Base-by-base conservation (phyloP, 2,113 vertebrate genomes). In the Gasterosteus nipponicus region DNA sequence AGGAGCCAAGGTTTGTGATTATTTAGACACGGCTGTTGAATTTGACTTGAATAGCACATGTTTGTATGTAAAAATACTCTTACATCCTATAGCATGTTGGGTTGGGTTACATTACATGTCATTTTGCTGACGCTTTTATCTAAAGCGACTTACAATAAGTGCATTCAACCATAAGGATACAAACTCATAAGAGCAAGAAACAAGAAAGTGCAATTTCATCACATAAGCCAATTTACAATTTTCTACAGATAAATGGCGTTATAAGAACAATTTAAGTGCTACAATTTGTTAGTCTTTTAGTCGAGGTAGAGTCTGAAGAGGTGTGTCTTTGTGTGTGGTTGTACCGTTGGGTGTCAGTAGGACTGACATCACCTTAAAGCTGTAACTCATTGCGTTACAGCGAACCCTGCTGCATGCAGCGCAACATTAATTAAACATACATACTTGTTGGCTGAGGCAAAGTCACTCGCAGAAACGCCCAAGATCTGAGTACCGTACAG, bases 341-440 rank as follows among this genome's bases (percentile, higher is more conserved):
- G 74, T 64, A 63, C 69, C 72, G 35, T 29, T 73, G 79, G 72
- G 78, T 79, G 86, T 74, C 77, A 80, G 61, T 60, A 78, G 78
- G 68, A 82, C 68, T 92, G 88, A 93, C 87, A 82, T 92, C 89
- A 92, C 83, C 80, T 78, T 77, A 33, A 74, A 62, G 81, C 85
- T 93, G 81, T 80, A 88, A 86, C 61, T 89, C 69, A 87, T 91
- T 90, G 81, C 60, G 77, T 63, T 83, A 53, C 83, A 80, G 80
- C 9, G 44, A 73, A 72, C 80, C 56, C 72, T 80, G 70, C 57
- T 85, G 65, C 72, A 67, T 87, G 80, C 67, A 75, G 83, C 26
- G 75, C 69, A 88, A 69, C 84, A 71, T 86, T 87, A 86, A 92
- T 90, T 87, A 87, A 89, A 91, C 89, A 89, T 38, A 38, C 35